Percentiles rank a stretch among this genome's conserved stretches.
These are phyloP conservation scores for Drosophila tsacasi DNA, from an alignment of 1,140 invertebrate species.

Conservation along the genomic window DNA sequence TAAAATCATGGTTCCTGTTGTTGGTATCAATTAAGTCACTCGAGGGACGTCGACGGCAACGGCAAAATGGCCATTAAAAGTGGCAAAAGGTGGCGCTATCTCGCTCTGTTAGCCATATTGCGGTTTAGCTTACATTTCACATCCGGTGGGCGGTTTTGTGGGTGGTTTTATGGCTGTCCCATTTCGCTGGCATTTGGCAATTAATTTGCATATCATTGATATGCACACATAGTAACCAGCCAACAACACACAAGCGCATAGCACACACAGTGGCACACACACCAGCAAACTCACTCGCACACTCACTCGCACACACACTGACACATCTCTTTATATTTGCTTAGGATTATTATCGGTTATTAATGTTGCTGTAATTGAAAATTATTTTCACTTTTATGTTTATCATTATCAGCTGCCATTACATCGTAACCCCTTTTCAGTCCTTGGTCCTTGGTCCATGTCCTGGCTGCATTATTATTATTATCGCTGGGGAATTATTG, in stretches of 20 bases:
- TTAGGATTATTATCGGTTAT: conserved; percentile 84
- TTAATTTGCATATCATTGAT: conserved; percentile 84
- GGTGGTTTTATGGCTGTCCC: conserved; percentile 28
- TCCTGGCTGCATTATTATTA: conserved; percentile 43
- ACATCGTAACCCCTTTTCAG: conserved; percentile 16
- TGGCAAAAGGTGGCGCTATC: conserved; percentile 19
- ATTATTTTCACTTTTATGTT: conserved; percentile 84
- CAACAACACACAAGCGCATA: conserved; percentile 1
- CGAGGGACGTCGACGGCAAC: conserved; percentile 36
- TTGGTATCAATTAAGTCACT: conserved; percentile 62
- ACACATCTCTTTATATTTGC: conserved; percentile 60
- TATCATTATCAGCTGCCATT: conserved; percentile 75
- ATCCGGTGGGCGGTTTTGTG: conserved; percentile 24
- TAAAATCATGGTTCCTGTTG: conserved; percentile 30
- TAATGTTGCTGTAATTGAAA: conserved; percentile 84
- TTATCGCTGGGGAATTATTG: conserved; percentile 76
- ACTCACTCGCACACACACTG: not conserved
- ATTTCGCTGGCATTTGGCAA: conserved; percentile 70
- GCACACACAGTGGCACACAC: not conserved
- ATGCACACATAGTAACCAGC: conserved; percentile 57
- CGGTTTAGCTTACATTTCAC: conserved; percentile 71
- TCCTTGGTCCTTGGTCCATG: conserved; percentile 3
- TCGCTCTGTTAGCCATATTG: conserved; percentile 46
- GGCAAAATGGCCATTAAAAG: conserved; percentile 53
- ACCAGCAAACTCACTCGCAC: not conserved